A percentile compares a stretch with the other conserved stretches of the same genome.
Conservation (phyloP, 2,113 vertebrate genomes). For the Pleuronectes platessa region DNA sequence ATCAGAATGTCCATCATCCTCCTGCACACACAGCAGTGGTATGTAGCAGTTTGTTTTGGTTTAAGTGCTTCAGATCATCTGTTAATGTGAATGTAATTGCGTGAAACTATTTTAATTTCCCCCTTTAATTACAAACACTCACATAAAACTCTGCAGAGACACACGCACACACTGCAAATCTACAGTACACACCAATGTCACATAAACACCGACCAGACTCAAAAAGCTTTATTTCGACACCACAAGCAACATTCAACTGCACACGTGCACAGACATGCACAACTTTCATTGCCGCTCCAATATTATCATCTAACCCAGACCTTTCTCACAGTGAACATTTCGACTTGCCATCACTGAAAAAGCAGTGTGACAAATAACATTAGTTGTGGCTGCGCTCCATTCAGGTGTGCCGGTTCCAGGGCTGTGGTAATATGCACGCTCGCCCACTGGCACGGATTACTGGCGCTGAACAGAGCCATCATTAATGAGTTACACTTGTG, state of each 20-base stretch:
- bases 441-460: constrained; percentile 5
- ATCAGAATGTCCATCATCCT: neutral
- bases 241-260: neutral
- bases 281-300: neutral
- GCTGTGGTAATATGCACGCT: constrained; percentile 4
- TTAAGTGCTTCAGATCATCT: neutral
- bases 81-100: neutral
- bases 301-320: neutral
- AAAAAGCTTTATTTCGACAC: neutral
- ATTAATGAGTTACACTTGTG: constrained; percentile 23
- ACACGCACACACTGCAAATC: neutral
- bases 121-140: neutral
- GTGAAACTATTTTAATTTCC: neutral
- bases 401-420: constrained; percentile 32
- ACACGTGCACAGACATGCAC: neutral
- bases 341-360: neutral
- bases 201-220: constrained; percentile 1
- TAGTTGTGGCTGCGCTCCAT: constrained; percentile 23
- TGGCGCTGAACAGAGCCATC: constrained; percentile 6
- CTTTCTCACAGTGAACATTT: constrained; percentile 10
- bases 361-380: constrained; percentile 33
- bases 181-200: neutral
- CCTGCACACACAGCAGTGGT: neutral
- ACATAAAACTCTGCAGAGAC: neutral
- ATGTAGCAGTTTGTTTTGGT: neutral